These are phyloP conservation scores for Aleiodes leptofemur DNA, from an alignment of 2,888 invertebrate species.

Conservation along the genomic window DNA sequence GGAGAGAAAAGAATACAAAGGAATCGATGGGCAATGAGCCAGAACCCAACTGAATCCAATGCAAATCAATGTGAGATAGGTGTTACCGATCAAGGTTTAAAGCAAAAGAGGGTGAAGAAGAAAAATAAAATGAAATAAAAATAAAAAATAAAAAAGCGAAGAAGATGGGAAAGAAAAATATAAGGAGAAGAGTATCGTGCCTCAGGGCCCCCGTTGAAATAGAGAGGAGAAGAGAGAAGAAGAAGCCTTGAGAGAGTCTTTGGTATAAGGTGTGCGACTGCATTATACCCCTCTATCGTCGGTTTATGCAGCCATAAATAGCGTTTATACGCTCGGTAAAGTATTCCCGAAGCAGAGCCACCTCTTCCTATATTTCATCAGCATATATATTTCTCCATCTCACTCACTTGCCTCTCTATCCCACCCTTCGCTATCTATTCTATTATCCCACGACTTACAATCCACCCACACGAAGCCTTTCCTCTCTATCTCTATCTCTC, in stretches of 20 bases:
- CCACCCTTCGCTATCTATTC: slow-evolving; percentile 65
- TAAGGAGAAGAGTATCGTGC: slow-evolving; percentile 36
- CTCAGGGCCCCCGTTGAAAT: slow-evolving; percentile 35
- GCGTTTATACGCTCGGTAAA: slow-evolving; percentile 72
- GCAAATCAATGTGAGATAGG: slow-evolving; percentile 67
- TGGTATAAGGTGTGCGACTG: slow-evolving; percentile 64
- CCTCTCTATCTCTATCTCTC: not conserved
- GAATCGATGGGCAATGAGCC: slow-evolving; percentile 68
- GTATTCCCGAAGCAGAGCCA: slow-evolving; percentile 67
- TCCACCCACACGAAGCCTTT: slow-evolving; percentile 34
- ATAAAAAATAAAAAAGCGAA: slow-evolving; percentile 23
- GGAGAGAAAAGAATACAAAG: slow-evolving; percentile 63
- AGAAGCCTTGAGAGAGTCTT: slow-evolving; percentile 43
- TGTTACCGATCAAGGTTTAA: slow-evolving; percentile 44
- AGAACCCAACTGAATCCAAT: slow-evolving; percentile 64
- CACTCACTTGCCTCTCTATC: slow-evolving; percentile 64
- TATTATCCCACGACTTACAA: slow-evolving; percentile 69
- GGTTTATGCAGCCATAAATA: slow-evolving; percentile 73
- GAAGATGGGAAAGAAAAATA: slow-evolving; percentile 23
- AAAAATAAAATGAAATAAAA: slow-evolving; percentile 8
- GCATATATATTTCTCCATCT: slow-evolving; percentile 49
- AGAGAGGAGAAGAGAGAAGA: not conserved
- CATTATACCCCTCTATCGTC: slow-evolving; percentile 69
- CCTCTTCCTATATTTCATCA: slow-evolving; percentile 28
- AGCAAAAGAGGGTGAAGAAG: slow-evolving; percentile 43